Conservation (phyloP, 2,113 vertebrate genomes). For the Hypomesus transpacificus region DNA sequence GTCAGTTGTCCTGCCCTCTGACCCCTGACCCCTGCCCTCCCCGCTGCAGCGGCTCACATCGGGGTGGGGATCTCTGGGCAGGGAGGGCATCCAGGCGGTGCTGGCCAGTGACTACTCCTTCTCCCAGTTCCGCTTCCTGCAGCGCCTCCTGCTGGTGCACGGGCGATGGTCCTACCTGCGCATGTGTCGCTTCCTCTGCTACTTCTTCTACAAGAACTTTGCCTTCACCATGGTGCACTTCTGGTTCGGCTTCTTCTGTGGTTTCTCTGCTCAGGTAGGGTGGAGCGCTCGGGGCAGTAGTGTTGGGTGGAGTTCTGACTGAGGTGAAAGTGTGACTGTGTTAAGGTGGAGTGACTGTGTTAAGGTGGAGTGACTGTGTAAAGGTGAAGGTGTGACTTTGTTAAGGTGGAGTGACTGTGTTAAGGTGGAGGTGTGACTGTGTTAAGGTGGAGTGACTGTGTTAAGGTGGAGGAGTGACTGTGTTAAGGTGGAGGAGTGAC, state of each 20-base stretch:
- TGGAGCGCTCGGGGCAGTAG: too few relatives aligned
- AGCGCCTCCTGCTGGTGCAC: slow-evolving; percentile 91
- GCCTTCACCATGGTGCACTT: slow-evolving; percentile 99
- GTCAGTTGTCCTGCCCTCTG: background rate
- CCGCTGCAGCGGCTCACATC: slow-evolving; percentile 82
- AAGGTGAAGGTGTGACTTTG: background rate
- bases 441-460: background rate
- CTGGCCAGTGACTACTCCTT: slow-evolving; percentile 93
- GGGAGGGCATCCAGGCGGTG: slow-evolving; percentile 92
- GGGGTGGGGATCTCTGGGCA: slow-evolving; percentile 95
- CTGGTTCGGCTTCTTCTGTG: slow-evolving; percentile 97
- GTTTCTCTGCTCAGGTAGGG: slow-evolving; percentile 91
- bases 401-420: background rate
- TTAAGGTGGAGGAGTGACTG: background rate
- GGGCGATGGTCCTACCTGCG: slow-evolving; percentile 96
- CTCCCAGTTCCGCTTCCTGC: slow-evolving; percentile 93
- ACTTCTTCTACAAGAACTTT: slow-evolving; percentile 99
- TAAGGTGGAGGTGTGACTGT: background rate
- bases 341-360: background rate
- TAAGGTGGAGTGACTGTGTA: background rate
- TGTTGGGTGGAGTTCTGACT: background rate
- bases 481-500: background rate
- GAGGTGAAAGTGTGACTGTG: background rate
- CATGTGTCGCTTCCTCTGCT: slow-evolving; percentile 97
- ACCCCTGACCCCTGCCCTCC: background rate